A percentile compares a stretch with the other conserved stretches of the same genome.
Evolutionary conservation across 2,797 vertebrate genomes (phyloP).

Genomic region (Melopsittacus undulatus): DNA sequence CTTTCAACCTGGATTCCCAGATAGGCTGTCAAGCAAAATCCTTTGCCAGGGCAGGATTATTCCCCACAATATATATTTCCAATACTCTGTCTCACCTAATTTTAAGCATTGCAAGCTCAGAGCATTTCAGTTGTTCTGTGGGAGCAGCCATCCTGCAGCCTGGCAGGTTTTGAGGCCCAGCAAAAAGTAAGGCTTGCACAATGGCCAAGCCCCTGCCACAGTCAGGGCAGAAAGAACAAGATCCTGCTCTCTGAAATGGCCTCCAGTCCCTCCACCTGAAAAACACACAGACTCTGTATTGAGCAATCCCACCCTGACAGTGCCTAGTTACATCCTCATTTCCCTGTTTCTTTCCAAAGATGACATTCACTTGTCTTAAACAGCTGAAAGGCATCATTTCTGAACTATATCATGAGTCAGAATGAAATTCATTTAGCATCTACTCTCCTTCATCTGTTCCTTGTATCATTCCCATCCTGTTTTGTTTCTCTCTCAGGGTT

Average conservation of each 20-base stretch:
- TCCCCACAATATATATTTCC: neutral
- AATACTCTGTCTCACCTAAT: neutral
- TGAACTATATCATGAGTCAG: neutral
- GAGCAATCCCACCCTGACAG: neutral
- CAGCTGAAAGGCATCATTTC: neutral
- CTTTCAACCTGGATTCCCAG: conserved; percentile 22
- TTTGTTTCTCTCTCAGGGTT: neutral
- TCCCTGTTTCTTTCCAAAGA: neutral
- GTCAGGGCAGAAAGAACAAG: neutral
- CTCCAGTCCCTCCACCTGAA: neutral
- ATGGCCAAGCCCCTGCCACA: neutral
- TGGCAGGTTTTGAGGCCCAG: neutral
- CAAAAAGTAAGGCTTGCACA: neutral
- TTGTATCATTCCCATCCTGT: neutral
- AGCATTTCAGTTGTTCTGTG: fast-evolving
- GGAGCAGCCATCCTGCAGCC: neutral
- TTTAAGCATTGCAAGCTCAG: neutral
- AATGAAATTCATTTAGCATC: neutral
- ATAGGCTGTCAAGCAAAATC: conserved; percentile 36
- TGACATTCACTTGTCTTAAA: neutral
- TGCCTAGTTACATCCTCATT: neutral
- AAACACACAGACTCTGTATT: neutral
- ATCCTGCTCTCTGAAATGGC: neutral
- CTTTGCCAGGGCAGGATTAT: conserved; percentile 17
- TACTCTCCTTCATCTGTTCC: neutral